Evolutionary conservation across 2,888 invertebrate species (phyloP).

Genomic region (Harmothoe impar): DNA sequence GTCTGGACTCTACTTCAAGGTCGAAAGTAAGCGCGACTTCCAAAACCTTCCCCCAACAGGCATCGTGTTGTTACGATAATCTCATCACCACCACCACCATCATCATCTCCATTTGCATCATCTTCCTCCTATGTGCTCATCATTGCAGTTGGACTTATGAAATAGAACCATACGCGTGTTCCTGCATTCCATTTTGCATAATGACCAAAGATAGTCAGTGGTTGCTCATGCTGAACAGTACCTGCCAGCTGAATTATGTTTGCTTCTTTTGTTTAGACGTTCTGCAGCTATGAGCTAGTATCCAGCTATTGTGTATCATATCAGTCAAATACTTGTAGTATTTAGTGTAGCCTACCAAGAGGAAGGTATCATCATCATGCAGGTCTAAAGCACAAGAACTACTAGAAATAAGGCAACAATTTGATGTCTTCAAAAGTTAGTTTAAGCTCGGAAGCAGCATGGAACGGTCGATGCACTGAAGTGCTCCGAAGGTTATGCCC

Average conservation of each 20-base stretch:
- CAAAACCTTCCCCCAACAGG: not conserved
- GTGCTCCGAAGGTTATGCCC: too few relatives aligned
- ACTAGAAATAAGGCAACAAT: too few relatives aligned
- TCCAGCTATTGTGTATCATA: not conserved
- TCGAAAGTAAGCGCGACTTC: not conserved
- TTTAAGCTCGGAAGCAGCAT: too few relatives aligned
- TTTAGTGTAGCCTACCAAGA: too few relatives aligned
- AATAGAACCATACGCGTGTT: not conserved
- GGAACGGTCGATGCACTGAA: too few relatives aligned
- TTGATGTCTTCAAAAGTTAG: too few relatives aligned
- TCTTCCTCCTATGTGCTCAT: not conserved
- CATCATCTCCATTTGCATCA: not conserved
- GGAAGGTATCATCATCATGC: too few relatives aligned
- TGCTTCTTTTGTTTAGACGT: not conserved
- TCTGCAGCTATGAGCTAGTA: not conserved
- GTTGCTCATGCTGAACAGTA: conserved; percentile 26
- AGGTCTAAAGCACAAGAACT: too few relatives aligned
- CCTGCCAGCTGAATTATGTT: conserved; percentile 40
- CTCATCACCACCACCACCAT: conserved; percentile 10
- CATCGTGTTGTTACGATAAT: conserved; percentile 7
- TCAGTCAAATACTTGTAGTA: not conserved
- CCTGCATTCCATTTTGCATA: conserved; percentile 58
- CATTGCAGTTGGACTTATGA: not conserved
- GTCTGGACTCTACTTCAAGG: not conserved
- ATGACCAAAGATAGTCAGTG: conserved; percentile 55